Evolutionary conservation across 2,113 vertebrate species (phyloP).

Genomic region (Serilophus lunatus): DNA sequence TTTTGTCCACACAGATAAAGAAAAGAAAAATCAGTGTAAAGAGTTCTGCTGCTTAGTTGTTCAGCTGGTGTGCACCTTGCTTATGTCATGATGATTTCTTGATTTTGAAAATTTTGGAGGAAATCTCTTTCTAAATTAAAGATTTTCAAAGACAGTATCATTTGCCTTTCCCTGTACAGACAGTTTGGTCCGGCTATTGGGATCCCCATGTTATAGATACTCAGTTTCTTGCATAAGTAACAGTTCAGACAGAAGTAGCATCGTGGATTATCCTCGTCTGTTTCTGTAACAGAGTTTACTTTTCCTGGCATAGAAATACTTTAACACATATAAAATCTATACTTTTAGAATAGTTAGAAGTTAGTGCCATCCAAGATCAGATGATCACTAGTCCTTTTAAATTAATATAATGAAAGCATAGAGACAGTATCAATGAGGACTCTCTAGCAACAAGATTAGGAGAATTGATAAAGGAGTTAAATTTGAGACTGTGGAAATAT

Average conservation of each 20-base stretch:
- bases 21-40: neutral
- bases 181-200: accelerated
- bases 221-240: neutral
- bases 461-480: neutral
- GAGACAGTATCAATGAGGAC: neutral
- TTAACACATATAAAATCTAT: neutral
- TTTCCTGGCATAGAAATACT: neutral
- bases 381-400: neutral
- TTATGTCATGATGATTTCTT: neutral
- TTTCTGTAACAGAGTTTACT: neutral
- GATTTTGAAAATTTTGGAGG: neutral
- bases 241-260: neutral
- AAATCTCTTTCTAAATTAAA: neutral
- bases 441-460: neutral
- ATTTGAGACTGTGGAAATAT: neutral
- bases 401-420: neutral
- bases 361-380: neutral
- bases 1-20: neutral
- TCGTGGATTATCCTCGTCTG: neutral
- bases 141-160: neutral
- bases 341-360: neutral
- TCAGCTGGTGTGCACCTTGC: neutral
- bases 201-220: neutral
- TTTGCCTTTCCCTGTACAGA: neutral
- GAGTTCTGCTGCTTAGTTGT: neutral